phyloP scores from a whole-genome alignment of 2,797 vertebrate species.

The Sebastes reedi region DNA sequence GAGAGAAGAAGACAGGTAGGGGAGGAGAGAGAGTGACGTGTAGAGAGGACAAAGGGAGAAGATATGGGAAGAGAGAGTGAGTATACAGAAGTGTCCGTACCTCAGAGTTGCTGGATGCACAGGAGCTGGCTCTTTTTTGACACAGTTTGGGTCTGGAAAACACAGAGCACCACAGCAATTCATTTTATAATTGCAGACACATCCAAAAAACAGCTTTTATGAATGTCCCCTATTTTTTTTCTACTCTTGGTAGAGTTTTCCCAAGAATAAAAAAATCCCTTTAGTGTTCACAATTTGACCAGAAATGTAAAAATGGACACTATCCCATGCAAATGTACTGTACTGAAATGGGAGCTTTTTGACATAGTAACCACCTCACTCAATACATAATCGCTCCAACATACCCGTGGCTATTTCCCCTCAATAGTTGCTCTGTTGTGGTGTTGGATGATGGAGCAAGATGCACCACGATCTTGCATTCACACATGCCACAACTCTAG shows the following conservation, averaged over 20 bases:
- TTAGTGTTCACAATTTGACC: constrained; percentile 35
- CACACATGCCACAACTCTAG: constrained; percentile 20
- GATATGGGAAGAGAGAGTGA: background rate
- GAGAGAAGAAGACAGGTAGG: background rate
- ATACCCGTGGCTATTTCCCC: constrained; percentile 41
- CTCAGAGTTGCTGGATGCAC: constrained; percentile 81
- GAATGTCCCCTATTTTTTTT: constrained; percentile 9
- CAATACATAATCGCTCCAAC: constrained; percentile 34
- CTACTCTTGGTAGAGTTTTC: constrained; percentile 2
- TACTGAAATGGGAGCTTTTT: constrained; percentile 25
- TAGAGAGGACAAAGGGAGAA: background rate
- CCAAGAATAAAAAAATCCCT: constrained; percentile 26
- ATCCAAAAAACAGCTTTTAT: constrained; percentile 38
- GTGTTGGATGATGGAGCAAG: constrained; percentile 29
- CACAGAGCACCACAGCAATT: constrained; percentile 60
- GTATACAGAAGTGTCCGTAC: constrained; percentile 61
- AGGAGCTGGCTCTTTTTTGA: constrained; percentile 77
- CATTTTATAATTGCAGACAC: constrained; percentile 50
- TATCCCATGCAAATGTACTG: constrained; percentile 16
- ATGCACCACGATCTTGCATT: constrained; percentile 36
- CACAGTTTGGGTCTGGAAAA: constrained; percentile 84
- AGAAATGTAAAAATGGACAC: constrained; percentile 48
- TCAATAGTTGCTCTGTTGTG: constrained; percentile 47
- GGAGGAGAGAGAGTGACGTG: background rate
- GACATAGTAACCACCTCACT: constrained; percentile 40